Evolutionary conservation across 2,113 vertebrate species (phyloP).

Genomic region (Atrichornis clamosus): DNA sequence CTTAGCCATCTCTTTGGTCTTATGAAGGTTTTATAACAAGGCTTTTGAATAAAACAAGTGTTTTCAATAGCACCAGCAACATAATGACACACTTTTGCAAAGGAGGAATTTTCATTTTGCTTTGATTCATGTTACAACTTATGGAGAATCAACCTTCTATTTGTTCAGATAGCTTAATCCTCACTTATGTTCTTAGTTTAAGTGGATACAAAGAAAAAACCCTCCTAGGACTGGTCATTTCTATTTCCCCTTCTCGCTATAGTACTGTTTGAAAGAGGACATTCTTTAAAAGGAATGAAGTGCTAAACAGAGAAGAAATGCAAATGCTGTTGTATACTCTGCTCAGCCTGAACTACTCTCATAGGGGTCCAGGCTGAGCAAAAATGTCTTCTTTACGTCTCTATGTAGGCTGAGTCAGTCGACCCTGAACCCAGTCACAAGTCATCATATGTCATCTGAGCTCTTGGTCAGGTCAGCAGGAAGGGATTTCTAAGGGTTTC

Average conservation of each 20-base stretch:
- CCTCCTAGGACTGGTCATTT: neutral
- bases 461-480: neutral
- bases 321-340: neutral
- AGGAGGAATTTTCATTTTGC: constrained; percentile 43
- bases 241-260: neutral
- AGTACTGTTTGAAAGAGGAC: neutral
- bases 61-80: constrained; percentile 60
- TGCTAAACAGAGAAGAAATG: neutral
- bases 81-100: constrained; percentile 57
- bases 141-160: constrained; percentile 18
- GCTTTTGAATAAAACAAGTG: constrained; percentile 62
- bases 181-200: constrained; percentile 46
- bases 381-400: neutral
- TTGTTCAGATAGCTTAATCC: constrained; percentile 63
- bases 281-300: neutral
- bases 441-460: neutral
- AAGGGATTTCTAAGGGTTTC: neutral
- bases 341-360: neutral
- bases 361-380: neutral
- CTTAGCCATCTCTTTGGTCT: constrained; percentile 50
- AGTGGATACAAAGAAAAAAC: neutral
- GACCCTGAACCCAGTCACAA: neutral
- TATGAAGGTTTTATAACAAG: constrained; percentile 63
- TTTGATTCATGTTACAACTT: constrained; percentile 45
- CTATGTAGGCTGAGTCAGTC: neutral